These are phyloP conservation scores for Bergia sp. DNA, from an alignment of 92 coral and sea anemone genomes.

Conservation along the genomic window DNA sequence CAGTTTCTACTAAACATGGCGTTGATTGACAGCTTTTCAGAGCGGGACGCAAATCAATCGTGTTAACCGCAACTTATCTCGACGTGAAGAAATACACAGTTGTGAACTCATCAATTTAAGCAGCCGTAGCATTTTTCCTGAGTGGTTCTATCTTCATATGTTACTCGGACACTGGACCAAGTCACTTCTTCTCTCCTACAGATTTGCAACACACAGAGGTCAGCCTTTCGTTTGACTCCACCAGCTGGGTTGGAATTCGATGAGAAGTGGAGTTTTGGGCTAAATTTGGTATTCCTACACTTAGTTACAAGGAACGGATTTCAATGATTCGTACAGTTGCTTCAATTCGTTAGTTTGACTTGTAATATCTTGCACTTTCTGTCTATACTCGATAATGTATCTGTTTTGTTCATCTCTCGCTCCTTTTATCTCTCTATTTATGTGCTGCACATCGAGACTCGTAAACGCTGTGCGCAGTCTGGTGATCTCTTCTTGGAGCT, in stretches of 20 bases:
- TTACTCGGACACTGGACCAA: background rate
- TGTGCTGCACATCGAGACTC: constrained; percentile 51
- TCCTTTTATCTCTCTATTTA: constrained; percentile 48
- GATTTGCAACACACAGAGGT: background rate
- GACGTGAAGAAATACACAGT: no score
- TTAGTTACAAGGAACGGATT: constrained; percentile 53
- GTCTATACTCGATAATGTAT: constrained; percentile 63
- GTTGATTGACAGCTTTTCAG: no score
- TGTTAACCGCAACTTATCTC: background rate
- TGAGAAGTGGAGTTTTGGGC: no score
- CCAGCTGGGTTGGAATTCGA: background rate
- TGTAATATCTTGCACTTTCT: constrained; percentile 60
- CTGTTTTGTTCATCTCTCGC: constrained; percentile 67
- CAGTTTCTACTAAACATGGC: background rate
- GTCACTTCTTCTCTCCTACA: background rate
- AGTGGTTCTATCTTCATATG: background rate
- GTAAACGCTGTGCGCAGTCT: constrained; percentile 56
- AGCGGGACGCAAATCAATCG: background rate
- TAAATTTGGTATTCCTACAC: no score
- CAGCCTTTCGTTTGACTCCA: background rate
- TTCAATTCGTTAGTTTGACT: constrained; percentile 76
- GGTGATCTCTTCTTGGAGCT: constrained; percentile 55
- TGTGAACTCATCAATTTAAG: no score
- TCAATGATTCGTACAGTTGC: constrained; percentile 61
- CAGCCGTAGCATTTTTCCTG: background rate